phyloP scores from a whole-genome alignment of 2,113 vertebrate genomes.

The Seriola quinqueradiata region DNA sequence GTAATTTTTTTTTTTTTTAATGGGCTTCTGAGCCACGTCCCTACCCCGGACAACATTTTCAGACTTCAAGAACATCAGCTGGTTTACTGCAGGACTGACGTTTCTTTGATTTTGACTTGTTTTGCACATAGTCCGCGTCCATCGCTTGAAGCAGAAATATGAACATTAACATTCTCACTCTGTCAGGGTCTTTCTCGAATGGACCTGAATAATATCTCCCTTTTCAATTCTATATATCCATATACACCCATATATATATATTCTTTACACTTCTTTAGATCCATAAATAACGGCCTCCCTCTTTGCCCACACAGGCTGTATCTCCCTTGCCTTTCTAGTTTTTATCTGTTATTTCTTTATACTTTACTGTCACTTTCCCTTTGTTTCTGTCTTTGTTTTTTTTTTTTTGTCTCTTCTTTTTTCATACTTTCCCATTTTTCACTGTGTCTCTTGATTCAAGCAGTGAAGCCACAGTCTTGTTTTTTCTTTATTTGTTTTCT shows the following conservation, averaged over 20 bases:
- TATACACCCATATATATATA: too few relatives aligned
- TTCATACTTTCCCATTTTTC: neutral
- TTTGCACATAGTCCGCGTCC: neutral
- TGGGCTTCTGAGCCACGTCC: too few relatives aligned
- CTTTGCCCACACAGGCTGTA: constrained; percentile 7
- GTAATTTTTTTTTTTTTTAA: neutral
- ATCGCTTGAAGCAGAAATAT: neutral
- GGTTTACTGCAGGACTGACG: neutral
- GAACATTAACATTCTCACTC: neutral
- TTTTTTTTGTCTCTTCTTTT: neutral
- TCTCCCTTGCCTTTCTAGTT: constrained; percentile 1
- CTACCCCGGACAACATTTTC: neutral
- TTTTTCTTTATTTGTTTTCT: neutral
- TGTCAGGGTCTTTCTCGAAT: constrained; percentile 7
- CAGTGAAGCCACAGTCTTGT: neutral
- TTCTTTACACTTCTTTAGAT: neutral
- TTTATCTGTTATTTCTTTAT: constrained; percentile 19
- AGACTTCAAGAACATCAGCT: neutral
- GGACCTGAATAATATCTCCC: neutral
- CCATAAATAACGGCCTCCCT: constrained; percentile 31
- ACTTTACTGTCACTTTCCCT: neutral
- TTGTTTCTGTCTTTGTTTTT: constrained; percentile 1
- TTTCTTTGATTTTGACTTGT: neutral
- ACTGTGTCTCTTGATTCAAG: too few relatives aligned
- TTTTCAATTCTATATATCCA: constrained; percentile 3